phyloP scores from a whole-genome alignment of 35 echinoderm and acorn worm genomes.

The Anneissia japonica region DNA sequence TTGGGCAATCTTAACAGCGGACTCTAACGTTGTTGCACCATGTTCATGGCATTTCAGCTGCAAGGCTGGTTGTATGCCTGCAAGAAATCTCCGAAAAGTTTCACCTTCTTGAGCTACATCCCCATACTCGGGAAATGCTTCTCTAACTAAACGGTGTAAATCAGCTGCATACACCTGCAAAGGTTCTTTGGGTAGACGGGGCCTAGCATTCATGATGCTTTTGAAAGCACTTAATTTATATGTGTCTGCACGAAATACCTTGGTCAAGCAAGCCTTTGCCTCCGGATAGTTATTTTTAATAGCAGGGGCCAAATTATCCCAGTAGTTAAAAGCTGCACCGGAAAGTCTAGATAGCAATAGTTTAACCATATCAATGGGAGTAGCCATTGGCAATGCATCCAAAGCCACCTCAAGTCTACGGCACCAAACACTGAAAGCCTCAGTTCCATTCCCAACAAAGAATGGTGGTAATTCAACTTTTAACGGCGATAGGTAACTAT shows the following conservation, averaged over 20 bases:
- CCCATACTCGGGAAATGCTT: constrained; percentile 44
- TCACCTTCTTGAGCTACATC: constrained; percentile 6
- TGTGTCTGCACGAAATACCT: neutral
- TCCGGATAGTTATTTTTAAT: neutral
- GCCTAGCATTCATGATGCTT: constrained; percentile 18
- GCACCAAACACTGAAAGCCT: constrained; percentile 6
- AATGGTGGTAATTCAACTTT: neutral
- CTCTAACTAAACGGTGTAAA: constrained; percentile 3
- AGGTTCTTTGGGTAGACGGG: neutral
- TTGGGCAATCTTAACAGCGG: neutral
- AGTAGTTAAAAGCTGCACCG: constrained; percentile 18
- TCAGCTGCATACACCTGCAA: constrained; percentile 30
- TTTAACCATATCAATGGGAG: constrained; percentile 5
- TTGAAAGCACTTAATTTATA: neutral
- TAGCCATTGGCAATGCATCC: neutral
- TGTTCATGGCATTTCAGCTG: constrained; percentile 31
- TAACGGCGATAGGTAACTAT: too few relatives aligned
- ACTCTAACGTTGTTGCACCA: neutral
- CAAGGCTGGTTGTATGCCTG: constrained; percentile 1
- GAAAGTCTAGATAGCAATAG: constrained; percentile 10
- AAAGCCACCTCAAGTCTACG: constrained; percentile 3
- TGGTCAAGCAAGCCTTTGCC: neutral
- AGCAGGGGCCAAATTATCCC: constrained; percentile 15
- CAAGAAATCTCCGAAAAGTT: constrained; percentile 19
- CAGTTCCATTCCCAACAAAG: constrained; percentile 8